These are phyloP conservation scores for Trissolcus brochymenae DNA, from an alignment of 2,888 invertebrate genomes.

Conservation along the genomic window DNA sequence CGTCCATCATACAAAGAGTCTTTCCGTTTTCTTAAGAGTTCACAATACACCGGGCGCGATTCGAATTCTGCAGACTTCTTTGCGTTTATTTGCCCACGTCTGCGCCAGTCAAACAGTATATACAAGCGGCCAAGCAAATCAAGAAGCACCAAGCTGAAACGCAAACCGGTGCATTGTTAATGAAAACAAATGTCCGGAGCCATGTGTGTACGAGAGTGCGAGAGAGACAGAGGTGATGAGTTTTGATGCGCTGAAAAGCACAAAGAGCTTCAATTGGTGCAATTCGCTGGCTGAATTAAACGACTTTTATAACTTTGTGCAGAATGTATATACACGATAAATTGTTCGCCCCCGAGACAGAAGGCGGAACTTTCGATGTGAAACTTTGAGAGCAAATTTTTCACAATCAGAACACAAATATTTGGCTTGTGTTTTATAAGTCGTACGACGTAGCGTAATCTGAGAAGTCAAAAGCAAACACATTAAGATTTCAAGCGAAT, in stretches of 20 bases:
- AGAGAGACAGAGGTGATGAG: too few relatives aligned
- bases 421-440: constrained; percentile 28
- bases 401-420: constrained; percentile 25
- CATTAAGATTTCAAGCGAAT: constrained; percentile 44
- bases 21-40: background rate
- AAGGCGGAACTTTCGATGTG: constrained; percentile 5
- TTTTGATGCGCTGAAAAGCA: too few relatives aligned
- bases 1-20: background rate
- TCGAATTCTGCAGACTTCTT: constrained; percentile 11
- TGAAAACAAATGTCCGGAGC: constrained; percentile 25
- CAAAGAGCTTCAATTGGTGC: too few relatives aligned
- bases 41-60: background rate
- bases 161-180: constrained; percentile 13
- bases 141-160: constrained; percentile 9
- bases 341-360: background rate
- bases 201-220: background rate
- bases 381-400: constrained; percentile 18
- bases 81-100: constrained; percentile 24
- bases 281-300: too few relatives aligned
- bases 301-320: too few relatives aligned
- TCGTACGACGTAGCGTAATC: constrained; percentile 18
- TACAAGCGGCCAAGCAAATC: constrained; percentile 19
- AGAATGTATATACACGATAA: too few relatives aligned
- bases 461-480: constrained; percentile 35
- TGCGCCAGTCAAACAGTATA: constrained; percentile 3